Evolutionary conservation across 2,113 vertebrate genomes (phyloP), one percentile per base, ranked within the genome.

Genomic region (Eretmochelys imbricata): DNA sequence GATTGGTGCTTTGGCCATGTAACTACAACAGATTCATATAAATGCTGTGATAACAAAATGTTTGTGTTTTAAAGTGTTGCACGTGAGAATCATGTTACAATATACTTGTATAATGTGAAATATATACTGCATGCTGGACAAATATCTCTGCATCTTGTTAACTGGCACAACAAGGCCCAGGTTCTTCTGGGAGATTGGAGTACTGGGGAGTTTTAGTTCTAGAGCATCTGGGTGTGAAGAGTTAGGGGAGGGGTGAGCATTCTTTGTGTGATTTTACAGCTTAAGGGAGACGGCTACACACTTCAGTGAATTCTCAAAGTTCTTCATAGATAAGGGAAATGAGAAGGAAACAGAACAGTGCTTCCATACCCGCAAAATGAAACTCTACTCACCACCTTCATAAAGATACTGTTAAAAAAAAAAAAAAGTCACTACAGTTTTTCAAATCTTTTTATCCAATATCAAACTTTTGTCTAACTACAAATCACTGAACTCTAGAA

Each of bases 21-120:
- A 91, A 24, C 53, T 89, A 7, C 48, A 85, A 75, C 25, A 85
- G 5, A 2, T 27, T 8, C 0, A 75, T 81, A 27, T 54, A 88
- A 96, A 87, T 93, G 85, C 27, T 85, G 4, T 88, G 59, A 53
- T 27, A 92, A 49, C 55, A 92, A 90, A 96, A 89, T 13, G 5
- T 5, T 85, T 93, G 3, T 24, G 25, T 95, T 59, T 94, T 82
- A 48, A 57, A 93, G n/a, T 1, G 46, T 53, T 89, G 53, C 8
- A 38, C 53, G 57, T 48, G 88, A 48, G 24, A 83, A 29, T 85
- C 31, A 17, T 48, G 35, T 80, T 92, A 53, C n/a, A 88, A 2
- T 57, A 12, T 48, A 53, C 85, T 4, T 84, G 38, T 80, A 8
- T 62, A 42, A n/a, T 85, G 29, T 35, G 7, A 89, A 69, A 84